phyloP scores from a whole-genome alignment of 2,797 vertebrate species.

The Poeciliopsis infans region DNA sequence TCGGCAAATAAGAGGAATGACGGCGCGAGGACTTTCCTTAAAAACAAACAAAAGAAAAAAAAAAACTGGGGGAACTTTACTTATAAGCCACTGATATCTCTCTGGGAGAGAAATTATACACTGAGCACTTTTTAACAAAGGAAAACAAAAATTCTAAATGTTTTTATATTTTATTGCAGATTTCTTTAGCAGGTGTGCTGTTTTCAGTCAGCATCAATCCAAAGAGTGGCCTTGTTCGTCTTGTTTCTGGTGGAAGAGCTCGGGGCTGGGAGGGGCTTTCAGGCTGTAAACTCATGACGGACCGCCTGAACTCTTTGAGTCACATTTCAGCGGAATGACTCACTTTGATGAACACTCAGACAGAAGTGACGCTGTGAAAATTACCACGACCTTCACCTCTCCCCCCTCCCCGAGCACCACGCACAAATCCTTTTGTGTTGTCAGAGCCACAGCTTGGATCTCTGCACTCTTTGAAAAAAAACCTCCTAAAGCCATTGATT shows the following conservation, averaged over 20 bases:
- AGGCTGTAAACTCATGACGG: constrained; percentile 35
- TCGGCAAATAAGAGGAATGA: constrained; percentile 67
- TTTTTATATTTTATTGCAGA: constrained; percentile 50
- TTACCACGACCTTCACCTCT: not conserved
- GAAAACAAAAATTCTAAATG: constrained; percentile 26
- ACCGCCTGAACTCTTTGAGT: constrained; percentile 46
- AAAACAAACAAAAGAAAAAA: not conserved
- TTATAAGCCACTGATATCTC: constrained; percentile 56
- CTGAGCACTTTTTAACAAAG: constrained; percentile 77
- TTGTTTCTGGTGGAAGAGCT: constrained; percentile 38
- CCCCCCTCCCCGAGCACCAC: constrained; percentile 18
- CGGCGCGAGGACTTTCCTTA: constrained; percentile 20
- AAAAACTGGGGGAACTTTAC: constrained; percentile 42
- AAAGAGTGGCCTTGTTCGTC: constrained; percentile 75
- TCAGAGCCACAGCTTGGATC: constrained; percentile 34
- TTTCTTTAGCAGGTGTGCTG: constrained; percentile 55
- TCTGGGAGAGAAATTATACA: constrained; percentile 71
- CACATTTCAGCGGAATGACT: constrained; percentile 55
- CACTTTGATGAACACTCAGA: constrained; percentile 37
- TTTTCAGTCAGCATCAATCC: constrained; percentile 81
- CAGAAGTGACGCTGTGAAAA: constrained; percentile 40
- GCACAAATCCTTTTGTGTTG: constrained; percentile 23
- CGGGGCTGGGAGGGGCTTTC: constrained; percentile 3
- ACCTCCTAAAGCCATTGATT: constrained; percentile 52
- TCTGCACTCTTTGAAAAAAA: constrained; percentile 33